Evolutionary conservation across 2,113 vertebrate genomes (phyloP).

Genomic region (Protobothrops mucrosquamatus): DNA sequence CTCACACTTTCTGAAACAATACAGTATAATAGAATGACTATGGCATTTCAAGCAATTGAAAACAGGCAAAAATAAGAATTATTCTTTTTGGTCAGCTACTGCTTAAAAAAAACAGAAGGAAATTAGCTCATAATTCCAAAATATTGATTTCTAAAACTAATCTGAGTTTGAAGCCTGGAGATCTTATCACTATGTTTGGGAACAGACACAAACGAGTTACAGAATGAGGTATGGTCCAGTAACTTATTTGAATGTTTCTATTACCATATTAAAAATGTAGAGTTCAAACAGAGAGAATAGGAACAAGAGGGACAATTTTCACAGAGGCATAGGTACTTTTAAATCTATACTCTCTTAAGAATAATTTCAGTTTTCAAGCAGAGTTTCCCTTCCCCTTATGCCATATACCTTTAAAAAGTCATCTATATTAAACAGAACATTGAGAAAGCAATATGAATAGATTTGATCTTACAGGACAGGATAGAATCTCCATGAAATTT

Average conservation of each 20-base stretch:
- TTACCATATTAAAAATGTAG: background rate
- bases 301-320: background rate
- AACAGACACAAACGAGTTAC: background rate
- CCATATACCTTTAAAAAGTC: background rate
- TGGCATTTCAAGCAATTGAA: constrained; percentile 11
- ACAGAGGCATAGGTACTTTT: background rate
- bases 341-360: background rate
- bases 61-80: constrained; percentile 14
- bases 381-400: background rate
- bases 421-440: background rate
- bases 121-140: background rate
- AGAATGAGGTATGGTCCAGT: background rate
- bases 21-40: constrained; percentile 5
- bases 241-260: background rate
- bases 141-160: background rate
- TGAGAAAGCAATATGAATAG: background rate
- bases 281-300: background rate
- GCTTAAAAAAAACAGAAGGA: constrained; percentile 21
- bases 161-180: background rate
- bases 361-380: background rate
- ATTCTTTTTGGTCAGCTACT: constrained; percentile 19
- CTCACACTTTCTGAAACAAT: background rate
- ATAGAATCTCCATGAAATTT: background rate
- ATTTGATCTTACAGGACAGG: background rate
- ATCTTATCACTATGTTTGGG: background rate